phyloP scores from a whole-genome alignment of 2,888 invertebrate species.

The Phlogophora meticulosa region DNA sequence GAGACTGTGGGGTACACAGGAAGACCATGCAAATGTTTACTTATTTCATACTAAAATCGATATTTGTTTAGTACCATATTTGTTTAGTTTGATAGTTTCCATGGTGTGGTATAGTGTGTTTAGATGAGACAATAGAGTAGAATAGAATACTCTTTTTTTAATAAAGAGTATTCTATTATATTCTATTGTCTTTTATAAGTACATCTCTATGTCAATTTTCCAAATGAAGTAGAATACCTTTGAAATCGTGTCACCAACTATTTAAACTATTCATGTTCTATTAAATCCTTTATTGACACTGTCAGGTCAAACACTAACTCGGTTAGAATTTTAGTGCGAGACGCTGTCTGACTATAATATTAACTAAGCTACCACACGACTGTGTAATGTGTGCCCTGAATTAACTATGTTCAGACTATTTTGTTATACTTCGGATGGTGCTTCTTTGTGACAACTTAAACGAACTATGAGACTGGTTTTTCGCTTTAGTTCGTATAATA shows the following conservation, averaged over 20 bases:
- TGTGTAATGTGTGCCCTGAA: conserved; percentile 28
- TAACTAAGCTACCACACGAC: conserved; percentile 21
- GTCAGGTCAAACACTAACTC: conserved; percentile 32
- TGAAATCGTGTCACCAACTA: conserved; percentile 6
- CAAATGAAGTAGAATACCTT: conserved; percentile 8
- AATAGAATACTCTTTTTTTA: too few species aligned
- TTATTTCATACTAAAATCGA: too few species aligned
- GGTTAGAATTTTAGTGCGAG: conserved; percentile 37
- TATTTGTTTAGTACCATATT: too few species aligned
- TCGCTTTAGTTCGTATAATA: neutral
- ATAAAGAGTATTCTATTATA: too few species aligned
- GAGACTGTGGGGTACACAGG: too few species aligned
- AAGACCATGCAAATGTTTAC: too few species aligned
- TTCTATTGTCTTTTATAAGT: too few species aligned
- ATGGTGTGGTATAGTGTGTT: too few species aligned
- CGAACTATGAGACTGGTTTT: conserved; percentile 1
- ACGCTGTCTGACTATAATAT: conserved; percentile 45
- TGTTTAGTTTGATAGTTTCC: too few species aligned
- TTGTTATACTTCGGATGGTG: conserved; percentile 14
- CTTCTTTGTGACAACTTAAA: conserved; percentile 13
- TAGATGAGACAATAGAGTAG: too few species aligned
- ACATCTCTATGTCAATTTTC: neutral
- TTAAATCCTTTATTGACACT: conserved; percentile 48
- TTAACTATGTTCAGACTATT: conserved; percentile 22
- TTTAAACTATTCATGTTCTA: conserved; percentile 18